These are phyloP conservation scores for Cataglyphis rosenhaueri DNA, from an alignment of 2,888 invertebrate species.

Conservation along the genomic window DNA sequence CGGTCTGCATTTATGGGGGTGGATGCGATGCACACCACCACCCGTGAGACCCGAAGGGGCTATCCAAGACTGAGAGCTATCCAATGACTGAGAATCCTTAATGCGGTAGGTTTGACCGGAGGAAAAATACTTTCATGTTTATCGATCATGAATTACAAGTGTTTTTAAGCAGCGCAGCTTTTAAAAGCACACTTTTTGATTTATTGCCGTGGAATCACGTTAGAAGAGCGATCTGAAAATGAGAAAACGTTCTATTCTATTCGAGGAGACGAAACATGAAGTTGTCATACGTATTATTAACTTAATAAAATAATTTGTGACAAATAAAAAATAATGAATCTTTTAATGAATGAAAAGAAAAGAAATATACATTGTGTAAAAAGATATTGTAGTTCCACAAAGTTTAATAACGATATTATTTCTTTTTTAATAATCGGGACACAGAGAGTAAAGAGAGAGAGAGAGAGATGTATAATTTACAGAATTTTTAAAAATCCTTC, in stretches of 20 bases:
- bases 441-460: background rate
- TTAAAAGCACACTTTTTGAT: background rate
- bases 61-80: conserved; percentile 58
- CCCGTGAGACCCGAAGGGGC: conserved; percentile 27
- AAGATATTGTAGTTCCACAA: background rate
- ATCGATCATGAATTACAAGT: conserved; percentile 9
- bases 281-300: background rate
- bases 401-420: background rate
- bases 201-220: conserved; percentile 40
- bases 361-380: background rate
- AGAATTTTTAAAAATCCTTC: background rate
- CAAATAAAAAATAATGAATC: background rate
- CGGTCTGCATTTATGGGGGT: conserved; percentile 55
- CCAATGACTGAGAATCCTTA: conserved; percentile 59
- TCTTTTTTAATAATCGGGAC: background rate
- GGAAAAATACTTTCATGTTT: conserved; percentile 9
- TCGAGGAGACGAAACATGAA: no score
- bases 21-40: conserved; percentile 64
- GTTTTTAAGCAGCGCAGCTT: conserved; percentile 24
- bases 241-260: background rate
- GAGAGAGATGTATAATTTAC: background rate
- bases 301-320: background rate
- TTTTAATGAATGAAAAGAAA: background rate
- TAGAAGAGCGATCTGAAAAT: background rate
- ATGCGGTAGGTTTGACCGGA: conserved; percentile 48